Conservation (phyloP, 2,888 invertebrate genomes). For the Timandra comae region DNA sequence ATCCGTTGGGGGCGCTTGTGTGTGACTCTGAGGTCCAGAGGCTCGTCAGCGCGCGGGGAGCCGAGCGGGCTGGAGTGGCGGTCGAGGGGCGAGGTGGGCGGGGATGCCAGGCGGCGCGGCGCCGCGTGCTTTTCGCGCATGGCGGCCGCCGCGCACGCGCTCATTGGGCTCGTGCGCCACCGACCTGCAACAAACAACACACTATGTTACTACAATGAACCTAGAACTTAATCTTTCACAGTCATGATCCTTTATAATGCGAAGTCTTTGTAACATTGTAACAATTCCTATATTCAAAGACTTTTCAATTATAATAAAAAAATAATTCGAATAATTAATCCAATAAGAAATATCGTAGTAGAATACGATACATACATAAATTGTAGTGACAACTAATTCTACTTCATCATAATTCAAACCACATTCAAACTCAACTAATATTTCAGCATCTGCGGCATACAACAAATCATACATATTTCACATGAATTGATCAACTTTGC, state of each 20-base stretch:
- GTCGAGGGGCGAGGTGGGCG: conserved; percentile 61
- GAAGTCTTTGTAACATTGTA: no score
- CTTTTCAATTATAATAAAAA: no score
- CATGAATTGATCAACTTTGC: conserved; percentile 33
- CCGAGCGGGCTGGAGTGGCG: conserved; percentile 72
- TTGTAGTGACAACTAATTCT: no score
- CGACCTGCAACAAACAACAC: conserved; percentile 59
- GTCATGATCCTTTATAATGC: no score
- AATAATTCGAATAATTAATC: no score
- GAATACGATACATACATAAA: no score
- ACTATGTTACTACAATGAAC: conserved; percentile 15
- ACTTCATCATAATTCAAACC: not conserved
- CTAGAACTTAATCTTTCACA: no score
- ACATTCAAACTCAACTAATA: no score
- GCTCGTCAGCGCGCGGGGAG: conserved; percentile 81
- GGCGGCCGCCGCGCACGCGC: conserved; percentile 83
- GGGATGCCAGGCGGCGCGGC: conserved; percentile 88
- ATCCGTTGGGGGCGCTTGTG: conserved; percentile 85
- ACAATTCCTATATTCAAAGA: no score
- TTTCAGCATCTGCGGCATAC: no score
- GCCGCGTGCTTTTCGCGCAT: conserved; percentile 94
- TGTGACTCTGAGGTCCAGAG: conserved; percentile 90
- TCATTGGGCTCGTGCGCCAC: conserved; percentile 81
- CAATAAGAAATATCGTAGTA: no score
- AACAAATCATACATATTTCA: no score